Evolutionary conservation across 1,140 invertebrate species (phyloP), one percentile per base, ranked within the genome.

Genomic region (Neodiprion virginianus): DNA sequence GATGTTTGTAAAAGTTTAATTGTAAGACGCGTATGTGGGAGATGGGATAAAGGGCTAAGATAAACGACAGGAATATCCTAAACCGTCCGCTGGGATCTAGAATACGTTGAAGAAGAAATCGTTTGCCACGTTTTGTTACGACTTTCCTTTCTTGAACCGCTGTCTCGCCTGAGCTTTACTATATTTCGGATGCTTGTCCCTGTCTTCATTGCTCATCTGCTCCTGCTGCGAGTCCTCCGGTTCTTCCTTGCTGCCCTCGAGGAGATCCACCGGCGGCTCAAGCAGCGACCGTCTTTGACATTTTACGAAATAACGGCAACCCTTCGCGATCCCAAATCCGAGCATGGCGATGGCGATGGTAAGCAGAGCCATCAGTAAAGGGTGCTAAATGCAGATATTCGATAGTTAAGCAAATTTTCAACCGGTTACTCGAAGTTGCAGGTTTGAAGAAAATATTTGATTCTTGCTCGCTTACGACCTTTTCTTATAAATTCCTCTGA

Each of bases 141-240:
- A 85, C 87, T 92, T 93, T 74, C 92, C 92, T 85, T 93, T 93
- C 79, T 92, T 92, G 83, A 92, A 93, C 82, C 93, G 88, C 75
- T 93, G 90, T 75, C 93, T 87, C 7, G 92, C 92, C 85, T 93
- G 93, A 10, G 93, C 92, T 89, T 93, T 94, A 72, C 91, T 93
- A 76, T 93, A 93, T 82, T 89, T 88, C 17, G 85, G 84, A 77
- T 84, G 82, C 75, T 85, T 85, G 11, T 88, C 84, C 48, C 73
- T 72, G 74, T 48, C 14, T 77, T 84, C 84, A 69, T 84, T 82
- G 66, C 73, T 80, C 28, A 73, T 78, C 74, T 82, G 83, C 28
- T 83, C 82, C 61, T 86, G 84, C 8, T 77, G 74, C 67, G 80
- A 80, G 11, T 81, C 78, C 11, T 74, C 74, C 48, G 85, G 80